These are phyloP conservation scores for Ruditapes philippinarum DNA, from an alignment of 1,140 invertebrate species.

Conservation along the genomic window DNA sequence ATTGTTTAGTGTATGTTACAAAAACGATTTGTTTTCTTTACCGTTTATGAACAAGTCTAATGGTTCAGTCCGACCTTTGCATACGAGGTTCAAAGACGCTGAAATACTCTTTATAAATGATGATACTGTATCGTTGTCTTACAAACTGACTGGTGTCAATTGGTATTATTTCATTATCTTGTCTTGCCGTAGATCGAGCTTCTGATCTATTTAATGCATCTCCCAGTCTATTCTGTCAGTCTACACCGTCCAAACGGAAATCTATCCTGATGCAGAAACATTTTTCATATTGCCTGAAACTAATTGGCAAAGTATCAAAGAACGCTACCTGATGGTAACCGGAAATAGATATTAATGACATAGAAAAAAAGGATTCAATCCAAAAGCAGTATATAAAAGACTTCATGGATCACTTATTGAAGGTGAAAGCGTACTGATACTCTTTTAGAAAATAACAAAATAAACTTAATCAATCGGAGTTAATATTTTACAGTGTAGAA, in stretches of 20 bases:
- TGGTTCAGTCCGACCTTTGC: not conserved
- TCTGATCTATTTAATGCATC: conserved; percentile 39
- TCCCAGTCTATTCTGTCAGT: conserved; percentile 3
- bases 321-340: conserved; percentile 39
- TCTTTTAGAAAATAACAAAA: too few species aligned
- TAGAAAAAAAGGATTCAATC: conserved; percentile 61
- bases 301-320: conserved; percentile 62
- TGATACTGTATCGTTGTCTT: not conserved
- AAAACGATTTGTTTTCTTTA: too few species aligned
- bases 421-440: not conserved
- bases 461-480: too few species aligned
- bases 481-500: too few species aligned
- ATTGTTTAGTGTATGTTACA: too few species aligned
- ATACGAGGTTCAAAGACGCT: not conserved
- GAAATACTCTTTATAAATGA: not conserved
- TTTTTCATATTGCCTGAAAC: conserved; percentile 56
- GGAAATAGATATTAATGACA: conserved; percentile 63
- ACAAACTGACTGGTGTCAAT: not conserved
- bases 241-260: conserved; percentile 45
- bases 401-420: not conserved
- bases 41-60: too few species aligned
- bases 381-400: conserved; percentile 10
- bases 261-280: conserved; percentile 33
- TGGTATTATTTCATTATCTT: conserved; percentile 28
- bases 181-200: conserved; percentile 1